Percentiles rank a stretch among this genome's conserved stretches.
Evolutionary conservation across 2,113 vertebrate species (phyloP).

Genomic region (Anolis carolinensis): DNA sequence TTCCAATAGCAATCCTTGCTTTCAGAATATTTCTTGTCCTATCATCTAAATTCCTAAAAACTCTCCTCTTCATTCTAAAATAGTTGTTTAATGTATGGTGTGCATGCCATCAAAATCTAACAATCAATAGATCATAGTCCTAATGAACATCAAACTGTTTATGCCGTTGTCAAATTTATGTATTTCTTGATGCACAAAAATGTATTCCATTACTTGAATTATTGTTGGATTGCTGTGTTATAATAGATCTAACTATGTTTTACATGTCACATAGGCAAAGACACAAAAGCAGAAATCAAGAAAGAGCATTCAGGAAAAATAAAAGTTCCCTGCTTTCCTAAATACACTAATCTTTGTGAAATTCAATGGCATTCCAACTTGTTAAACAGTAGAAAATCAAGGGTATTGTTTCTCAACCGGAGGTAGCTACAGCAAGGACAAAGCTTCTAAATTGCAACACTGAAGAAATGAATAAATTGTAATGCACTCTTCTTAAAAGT

Average conservation of each 20-base stretch:
- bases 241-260: neutral
- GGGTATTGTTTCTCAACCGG: slow-evolving; percentile 15
- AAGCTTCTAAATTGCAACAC: slow-evolving; percentile 19
- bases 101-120: neutral
- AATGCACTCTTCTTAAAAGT: neutral
- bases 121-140: neutral
- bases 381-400: slow-evolving; percentile 1
- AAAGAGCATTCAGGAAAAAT: slow-evolving; percentile 2
- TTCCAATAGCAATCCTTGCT: neutral
- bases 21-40: neutral
- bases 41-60: neutral
- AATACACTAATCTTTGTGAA: neutral
- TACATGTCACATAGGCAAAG: neutral
- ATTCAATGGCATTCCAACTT: neutral
- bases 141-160: neutral
- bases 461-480: neutral
- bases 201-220: neutral
- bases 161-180: neutral
- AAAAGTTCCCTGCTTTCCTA: neutral
- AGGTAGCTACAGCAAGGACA: slow-evolving; percentile 10
- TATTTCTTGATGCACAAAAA: neutral
- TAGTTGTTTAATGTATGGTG: neutral
- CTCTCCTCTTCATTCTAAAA: neutral
- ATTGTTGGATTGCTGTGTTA: neutral
- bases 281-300: slow-evolving; percentile 10